Evolutionary conservation across 2,797 vertebrate genomes (phyloP), one percentile per base, ranked within the genome.

Genomic region (Smutsia gigantea): DNA sequence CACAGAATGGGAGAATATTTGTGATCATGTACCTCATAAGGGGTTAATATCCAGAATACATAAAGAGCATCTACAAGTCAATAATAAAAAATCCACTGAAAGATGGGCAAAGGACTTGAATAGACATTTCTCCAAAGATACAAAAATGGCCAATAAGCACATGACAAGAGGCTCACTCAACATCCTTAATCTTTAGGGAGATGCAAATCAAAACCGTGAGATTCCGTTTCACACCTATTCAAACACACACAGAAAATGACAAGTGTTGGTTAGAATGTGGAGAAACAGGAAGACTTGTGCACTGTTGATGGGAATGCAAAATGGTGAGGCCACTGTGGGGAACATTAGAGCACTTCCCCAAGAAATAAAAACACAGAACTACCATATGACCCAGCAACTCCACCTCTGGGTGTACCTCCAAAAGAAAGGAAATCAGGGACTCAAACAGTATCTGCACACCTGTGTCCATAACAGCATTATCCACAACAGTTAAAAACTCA

Each of bases 261-360:
- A 25, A 18, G n/a, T 9, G 64, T 3, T 6, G 66, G 23, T 1
- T 4, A 34, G 42, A 4, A 34, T 8, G 27, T 1, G 29, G n/a
- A 18, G 74, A 11, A 11, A 18, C 0, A 1, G 63, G 19, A 51
- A 7, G 0, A 1, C 57, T 4, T 1, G 29, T 18, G 37, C 21
- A 0, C 61, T 0, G 49, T 2, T 2, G 2, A 15, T 1, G 21
- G 21, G 46, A 29, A 7, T 2, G 37, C 2, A 6, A 19, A n/a
- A 4, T 0, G 51, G 23, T 13, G 61, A 39, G 1, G 29, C 59
- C 4, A 0, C 37, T 1, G 34, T 9, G 57, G 42, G 27, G 5
- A 10, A 27, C 27, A 27, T 12, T 0, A 6, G 0, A 1, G 17
- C 0, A 21, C 17, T 1, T 7, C 23, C 59, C 23, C 77, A 1